Evolutionary conservation across 2,888 invertebrate species (phyloP).

Genomic region (Archips crataeganus): DNA sequence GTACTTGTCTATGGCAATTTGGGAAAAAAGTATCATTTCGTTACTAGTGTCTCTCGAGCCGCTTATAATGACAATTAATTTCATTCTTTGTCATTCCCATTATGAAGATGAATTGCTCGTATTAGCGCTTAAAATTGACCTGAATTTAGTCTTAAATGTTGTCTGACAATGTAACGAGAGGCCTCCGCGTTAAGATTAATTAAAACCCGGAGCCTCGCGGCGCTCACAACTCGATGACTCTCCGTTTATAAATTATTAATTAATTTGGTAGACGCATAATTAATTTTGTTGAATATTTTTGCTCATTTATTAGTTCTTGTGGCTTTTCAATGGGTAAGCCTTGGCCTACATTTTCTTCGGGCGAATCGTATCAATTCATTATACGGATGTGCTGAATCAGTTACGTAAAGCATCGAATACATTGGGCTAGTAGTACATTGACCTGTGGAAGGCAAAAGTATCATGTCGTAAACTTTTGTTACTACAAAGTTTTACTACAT

Average conservation of each 20-base stretch:
- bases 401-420: background rate
- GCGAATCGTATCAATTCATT: background rate
- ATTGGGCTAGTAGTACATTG: no score
- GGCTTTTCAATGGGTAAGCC: constrained; percentile 17
- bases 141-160: constrained; percentile 36
- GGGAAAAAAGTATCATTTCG: no score
- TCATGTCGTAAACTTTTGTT: no score
- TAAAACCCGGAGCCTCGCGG: constrained; percentile 30
- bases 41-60: background rate
- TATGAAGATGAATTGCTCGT: constrained; percentile 21
- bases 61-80: background rate
- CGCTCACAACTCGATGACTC: constrained; percentile 42
- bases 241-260: constrained; percentile 47
- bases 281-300: constrained; percentile 37
- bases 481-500: no score
- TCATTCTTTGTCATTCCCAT: constrained; percentile 12
- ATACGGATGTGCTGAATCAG: background rate
- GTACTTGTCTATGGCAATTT: no score
- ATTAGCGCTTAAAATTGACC: constrained; percentile 32
- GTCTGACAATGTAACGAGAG: constrained; percentile 41
- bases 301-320: constrained; percentile 29
- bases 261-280: constrained; percentile 36
- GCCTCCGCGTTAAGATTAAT: constrained; percentile 37
- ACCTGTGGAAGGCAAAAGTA: no score
- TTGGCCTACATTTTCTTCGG: constrained; percentile 25